Base-by-base conservation (phyloP, 2,113 vertebrate species). In the Xiphophorus maculatus region DNA sequence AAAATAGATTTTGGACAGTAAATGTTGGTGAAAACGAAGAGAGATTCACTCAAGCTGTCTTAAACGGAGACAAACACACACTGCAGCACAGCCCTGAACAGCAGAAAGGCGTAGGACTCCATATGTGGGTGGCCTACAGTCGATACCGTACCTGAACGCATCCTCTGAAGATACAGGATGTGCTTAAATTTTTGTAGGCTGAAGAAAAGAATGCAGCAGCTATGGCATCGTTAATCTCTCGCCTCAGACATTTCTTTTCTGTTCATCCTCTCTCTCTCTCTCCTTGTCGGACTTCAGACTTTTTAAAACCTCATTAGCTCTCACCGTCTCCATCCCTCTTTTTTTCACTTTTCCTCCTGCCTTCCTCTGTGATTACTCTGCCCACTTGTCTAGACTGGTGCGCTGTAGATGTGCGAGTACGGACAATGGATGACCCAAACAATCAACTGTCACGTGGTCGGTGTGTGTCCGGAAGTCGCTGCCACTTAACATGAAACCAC, bases 331-430 rank as follows among this genome's bases (percentile, higher is more conserved):
- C 29, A 67, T 70, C 67, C 66, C 63, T 62, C n/a, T 84, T 76
- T 77, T 48, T 77, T 72, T 69, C 80, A 73, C 83, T 87, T 82
- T 79, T 77, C 71, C 67, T 42, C 72, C 66, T 82, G 69, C 76
- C 72, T 81, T 61, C 85, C 61, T 63, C 61, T 87, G 87, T 82
- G 77, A 80, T 89, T 87, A 81, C 79, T 74, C 89, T 84, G 35
- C 87, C 85, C 87, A 89, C 87, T 83, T 87, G 87, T 90, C 89
- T 90, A 89, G 89, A 90, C 44, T 48, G 17, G 44, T 5, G 44
- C 5, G 14, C 44, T 19, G 19, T 48, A 48, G 44, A 48, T 48
- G 17, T 48, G 44, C 1, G 44, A 19, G 17, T 48, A 48, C 44
- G 1, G 44, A 48, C 14, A 19, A 48, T 17, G 14, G 42, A 44